Conservation (phyloP, 2,113 vertebrate genomes). For the Thamnaconus septentrionalis region DNA sequence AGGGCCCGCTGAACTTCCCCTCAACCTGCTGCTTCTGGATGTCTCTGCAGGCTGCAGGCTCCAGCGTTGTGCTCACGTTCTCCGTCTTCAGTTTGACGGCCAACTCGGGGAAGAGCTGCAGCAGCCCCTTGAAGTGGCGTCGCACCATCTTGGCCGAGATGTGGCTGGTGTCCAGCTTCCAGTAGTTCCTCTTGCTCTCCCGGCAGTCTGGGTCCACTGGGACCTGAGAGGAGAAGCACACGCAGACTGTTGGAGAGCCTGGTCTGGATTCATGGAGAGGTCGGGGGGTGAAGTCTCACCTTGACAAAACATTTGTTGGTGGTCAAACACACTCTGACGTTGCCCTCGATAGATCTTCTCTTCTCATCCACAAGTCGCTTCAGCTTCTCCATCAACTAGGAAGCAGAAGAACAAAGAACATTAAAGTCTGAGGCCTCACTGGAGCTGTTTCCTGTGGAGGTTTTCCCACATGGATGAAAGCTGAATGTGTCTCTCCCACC, state of each 20-base stretch:
- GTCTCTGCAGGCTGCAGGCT: not conserved
- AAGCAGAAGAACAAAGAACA: constrained; percentile 1
- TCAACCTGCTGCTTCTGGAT: constrained; percentile 11
- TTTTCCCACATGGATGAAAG: not conserved
- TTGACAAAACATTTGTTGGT: constrained; percentile 69
- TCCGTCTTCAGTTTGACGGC: constrained; percentile 22
- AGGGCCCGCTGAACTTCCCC: constrained; percentile 65
- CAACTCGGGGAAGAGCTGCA: constrained; percentile 58
- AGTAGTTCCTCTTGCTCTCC: constrained; percentile 66
- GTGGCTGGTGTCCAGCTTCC: constrained; percentile 58
- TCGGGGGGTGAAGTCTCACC: constrained; percentile 35
- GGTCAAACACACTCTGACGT: constrained; percentile 69
- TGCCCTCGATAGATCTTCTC: constrained; percentile 55
- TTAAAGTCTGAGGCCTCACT: not conserved
- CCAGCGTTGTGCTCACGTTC: not conserved
- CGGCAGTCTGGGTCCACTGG: constrained; percentile 43
- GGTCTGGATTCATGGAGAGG: not conserved
- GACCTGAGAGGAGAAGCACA: constrained; percentile 41
- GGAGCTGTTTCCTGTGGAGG: not conserved
- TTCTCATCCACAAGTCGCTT: constrained; percentile 41
- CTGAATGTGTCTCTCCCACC: constrained; percentile 57
- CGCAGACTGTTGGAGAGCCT: not conserved
- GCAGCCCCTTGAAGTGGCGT: constrained; percentile 66
- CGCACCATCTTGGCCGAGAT: constrained; percentile 64
- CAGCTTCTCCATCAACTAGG: constrained; percentile 66